Conservation (phyloP, 1,140 invertebrate genomes). For the Armadillidium nasatum region DNA sequence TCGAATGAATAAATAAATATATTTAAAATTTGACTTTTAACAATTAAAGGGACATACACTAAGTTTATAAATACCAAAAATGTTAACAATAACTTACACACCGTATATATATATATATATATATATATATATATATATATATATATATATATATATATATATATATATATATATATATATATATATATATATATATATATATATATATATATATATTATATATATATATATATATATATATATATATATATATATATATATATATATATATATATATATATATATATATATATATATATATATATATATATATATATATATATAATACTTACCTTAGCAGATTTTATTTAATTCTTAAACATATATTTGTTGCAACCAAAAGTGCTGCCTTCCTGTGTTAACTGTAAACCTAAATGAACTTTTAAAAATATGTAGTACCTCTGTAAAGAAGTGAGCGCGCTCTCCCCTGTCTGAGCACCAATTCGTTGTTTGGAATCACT, state of each 20-base stretch:
- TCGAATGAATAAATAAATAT: too few species aligned
- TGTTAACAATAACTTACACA: too few species aligned
- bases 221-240: too few species aligned
- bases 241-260: constrained; percentile 22
- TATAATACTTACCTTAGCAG: not conserved
- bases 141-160: too few species aligned
- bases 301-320: constrained; percentile 17
- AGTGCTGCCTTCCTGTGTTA: not conserved
- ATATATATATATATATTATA: too few species aligned
- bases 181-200: too few species aligned
- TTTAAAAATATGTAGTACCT: constrained; percentile 28
- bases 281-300: constrained; percentile 23
- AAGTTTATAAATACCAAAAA: too few species aligned
- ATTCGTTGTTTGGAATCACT: constrained; percentile 39
- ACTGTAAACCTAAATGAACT: not conserved
- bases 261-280: constrained; percentile 22
- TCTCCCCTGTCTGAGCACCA: constrained; percentile 16
- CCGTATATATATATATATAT: too few species aligned
- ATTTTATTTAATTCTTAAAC: not conserved
- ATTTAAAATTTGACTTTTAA: too few species aligned
- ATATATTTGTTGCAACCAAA: constrained; percentile 1
- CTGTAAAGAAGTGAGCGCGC: constrained; percentile 39
- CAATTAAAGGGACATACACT: too few species aligned
- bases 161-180: too few species aligned
- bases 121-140: too few species aligned